Evolutionary conservation across 2,113 vertebrate genomes (phyloP).

Genomic region (Vireo altiloquus): DNA sequence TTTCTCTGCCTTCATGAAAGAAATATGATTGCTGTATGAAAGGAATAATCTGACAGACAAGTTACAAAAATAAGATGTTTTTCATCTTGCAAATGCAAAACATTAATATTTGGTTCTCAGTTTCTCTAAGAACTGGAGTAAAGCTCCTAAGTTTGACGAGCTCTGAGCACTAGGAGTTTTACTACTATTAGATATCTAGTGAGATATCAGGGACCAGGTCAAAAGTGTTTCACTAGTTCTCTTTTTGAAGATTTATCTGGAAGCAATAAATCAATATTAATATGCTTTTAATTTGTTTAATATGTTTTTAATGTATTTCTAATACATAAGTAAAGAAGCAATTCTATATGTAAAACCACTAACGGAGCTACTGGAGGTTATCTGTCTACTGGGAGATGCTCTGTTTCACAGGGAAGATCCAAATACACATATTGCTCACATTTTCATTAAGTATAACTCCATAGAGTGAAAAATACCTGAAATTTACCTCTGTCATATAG

Average conservation of each 20-base stretch:
- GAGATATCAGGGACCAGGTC: not conserved
- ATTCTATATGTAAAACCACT: not conserved
- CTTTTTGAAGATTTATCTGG: not conserved
- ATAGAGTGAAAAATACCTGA: not conserved
- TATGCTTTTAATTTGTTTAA: not conserved
- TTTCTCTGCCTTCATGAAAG: not conserved
- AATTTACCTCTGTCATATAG: not conserved
- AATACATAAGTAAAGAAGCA: not conserved
- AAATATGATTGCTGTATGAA: not conserved
- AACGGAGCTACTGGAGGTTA: not conserved
- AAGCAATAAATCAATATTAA: not conserved
- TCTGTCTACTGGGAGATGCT: not conserved
- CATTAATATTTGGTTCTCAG: not conserved
- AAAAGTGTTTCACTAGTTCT: not conserved
- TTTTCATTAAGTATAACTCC: not conserved
- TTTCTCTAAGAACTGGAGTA: not conserved
- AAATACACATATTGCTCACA: not conserved
- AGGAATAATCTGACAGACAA: not conserved
- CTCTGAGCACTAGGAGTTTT: not conserved
- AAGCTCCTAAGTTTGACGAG: not conserved
- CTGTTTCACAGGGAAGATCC: not conserved
- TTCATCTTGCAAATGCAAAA: not conserved
- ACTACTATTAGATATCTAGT: not conserved
- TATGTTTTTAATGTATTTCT: not conserved
- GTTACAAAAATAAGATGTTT: not conserved